Base-by-base conservation (phyloP, 2,113 vertebrate genomes). In the Gorsachius goisagi region DNA sequence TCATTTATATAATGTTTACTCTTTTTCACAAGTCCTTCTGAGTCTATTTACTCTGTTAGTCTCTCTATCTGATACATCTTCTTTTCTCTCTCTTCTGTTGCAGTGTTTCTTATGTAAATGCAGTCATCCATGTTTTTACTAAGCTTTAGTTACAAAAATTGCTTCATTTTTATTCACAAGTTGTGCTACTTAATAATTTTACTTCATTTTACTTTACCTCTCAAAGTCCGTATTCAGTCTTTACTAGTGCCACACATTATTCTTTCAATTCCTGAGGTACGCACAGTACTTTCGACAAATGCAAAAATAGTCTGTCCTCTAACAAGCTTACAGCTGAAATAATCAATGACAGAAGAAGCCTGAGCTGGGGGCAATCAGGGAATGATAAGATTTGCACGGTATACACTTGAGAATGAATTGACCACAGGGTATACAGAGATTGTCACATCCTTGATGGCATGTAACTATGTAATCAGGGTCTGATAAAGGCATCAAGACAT, bases 401-500 rank as follows among this genome's bases (percentile, higher is more conserved):
- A 86, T 39, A 82, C 35, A 32, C 67, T 76, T 62, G 67, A 87
- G 50, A 93, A 88, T 66, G 37, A 96, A 84, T 78, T 94, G 91
- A 86, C 81, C 81, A 89, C 69, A 62, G 84, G 87, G 67, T 79
- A 55, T 50, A 35, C 58, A 92, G 41, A 93, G 75, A 75, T 89
- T 80, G 75, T 75, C 89, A 82, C 53, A 55, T 68, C 39, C 60
- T 82, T 90, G 77, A 82, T 64, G 66, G 64, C 73, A 85, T 45
- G 49, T 93, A 89, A 89, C 27, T 0, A 0, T 60, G 39, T 64
- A 89, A 95, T 78, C 80, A 78, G 77, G 53, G 30, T 17, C 86
- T 86, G 55, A 77, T 81, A 91, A 96, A 64, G 56, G 81, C 78
- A 88, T 82, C 69, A 68, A 75, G 58, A 87, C 30, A 92, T 76